Base-by-base conservation (phyloP, 2,113 vertebrate genomes). In the Gasterosteus aculeatus region DNA sequence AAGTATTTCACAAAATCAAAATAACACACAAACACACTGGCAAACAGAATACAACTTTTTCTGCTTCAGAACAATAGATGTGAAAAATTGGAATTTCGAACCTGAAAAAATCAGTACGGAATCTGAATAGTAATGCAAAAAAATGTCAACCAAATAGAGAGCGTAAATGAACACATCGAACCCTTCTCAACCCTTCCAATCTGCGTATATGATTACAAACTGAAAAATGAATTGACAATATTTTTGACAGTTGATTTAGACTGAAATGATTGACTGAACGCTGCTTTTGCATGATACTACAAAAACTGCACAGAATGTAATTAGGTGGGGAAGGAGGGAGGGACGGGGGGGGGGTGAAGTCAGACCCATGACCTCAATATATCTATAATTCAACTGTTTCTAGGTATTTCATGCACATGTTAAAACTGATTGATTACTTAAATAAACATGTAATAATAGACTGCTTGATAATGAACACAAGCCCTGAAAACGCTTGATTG, bases 1-100 rank as follows among this genome's bases (percentile, higher is more conserved):
- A 76, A 76, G 79, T 71, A 77, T 77, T 81, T 77, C 72, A 26
- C 58, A 75, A 57, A 79, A 65, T 63, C 70, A 73, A 69, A 82
- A 38, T 38, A 38, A 62, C 19, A 12, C 29, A 57, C 54, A 57
- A 26, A 60, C 58, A 59, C 57, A 38, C 33, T 38, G 22, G 16
- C 31, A 54, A 49, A 79, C 42, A 18, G 8, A 61, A 22, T 22
- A 54, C 29, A 47, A 12, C 4, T 33, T 5, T 60, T 53, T 42
- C 59, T 18, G 41, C 60, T 38, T 72, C 16, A 56, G 4, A 75
- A 80, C 66, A 80, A 87, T 54, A 38, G 26, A 41, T 18, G 14
- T 51, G 38, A 14, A 31, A 1, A 3, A n/a, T 54, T 4, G 11
- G 49, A 60, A 29, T 35, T 51, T 29, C 10, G 70, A 54, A 77